These are phyloP conservation scores for Oryzias woworae DNA, from an alignment of 2,113 vertebrate genomes.

Conservation along the genomic window DNA sequence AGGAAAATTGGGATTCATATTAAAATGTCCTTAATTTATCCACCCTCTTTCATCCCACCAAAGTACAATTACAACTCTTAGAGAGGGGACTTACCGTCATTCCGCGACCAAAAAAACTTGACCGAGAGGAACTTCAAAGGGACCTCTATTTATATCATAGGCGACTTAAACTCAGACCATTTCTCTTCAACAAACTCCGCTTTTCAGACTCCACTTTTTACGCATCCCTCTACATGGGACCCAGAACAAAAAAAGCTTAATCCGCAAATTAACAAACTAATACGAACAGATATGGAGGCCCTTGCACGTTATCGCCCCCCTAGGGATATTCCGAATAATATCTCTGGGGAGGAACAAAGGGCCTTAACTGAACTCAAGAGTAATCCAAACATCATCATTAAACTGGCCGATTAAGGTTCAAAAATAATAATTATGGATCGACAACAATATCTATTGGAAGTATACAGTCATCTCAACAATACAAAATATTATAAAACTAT, in stretches of 20 bases:
- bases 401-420: too few relatives aligned
- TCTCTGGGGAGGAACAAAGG: neutral
- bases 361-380: too few relatives aligned
- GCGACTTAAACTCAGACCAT: neutral
- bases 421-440: too few relatives aligned
- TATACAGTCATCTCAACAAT: too few relatives aligned
- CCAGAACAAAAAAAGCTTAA: neutral
- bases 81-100: neutral
- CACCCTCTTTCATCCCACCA: neutral
- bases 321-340: neutral
- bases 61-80: neutral
- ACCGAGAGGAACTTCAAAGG: conserved; percentile 1
- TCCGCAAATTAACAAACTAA: too few relatives aligned
- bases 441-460: too few relatives aligned
- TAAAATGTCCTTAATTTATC: neutral
- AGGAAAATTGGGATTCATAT: neutral
- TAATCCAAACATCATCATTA: too few relatives aligned
- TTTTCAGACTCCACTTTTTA: neutral
- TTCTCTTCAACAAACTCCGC: neutral
- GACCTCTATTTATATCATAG: neutral
- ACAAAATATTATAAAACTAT: too few relatives aligned
- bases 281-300: neutral
- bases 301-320: too few relatives aligned
- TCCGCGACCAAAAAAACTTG: neutral
- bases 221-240: neutral